Evolutionary conservation across 2,113 vertebrate genomes (phyloP).

Genomic region (Romanogobio albipinnatus): DNA sequence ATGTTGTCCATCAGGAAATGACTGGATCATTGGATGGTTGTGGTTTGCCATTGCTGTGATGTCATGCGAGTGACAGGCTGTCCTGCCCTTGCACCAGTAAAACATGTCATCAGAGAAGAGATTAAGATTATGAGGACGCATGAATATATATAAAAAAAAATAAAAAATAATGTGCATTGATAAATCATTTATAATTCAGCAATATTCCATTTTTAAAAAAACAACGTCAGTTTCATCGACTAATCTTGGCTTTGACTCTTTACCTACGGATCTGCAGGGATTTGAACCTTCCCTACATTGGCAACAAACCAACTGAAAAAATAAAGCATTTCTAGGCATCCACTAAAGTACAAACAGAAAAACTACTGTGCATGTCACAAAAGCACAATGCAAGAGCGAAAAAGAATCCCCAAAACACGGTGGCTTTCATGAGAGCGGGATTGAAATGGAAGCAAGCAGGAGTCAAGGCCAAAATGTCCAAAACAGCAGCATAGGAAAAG

Average conservation of each 20-base stretch:
- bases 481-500: constrained; percentile 41
- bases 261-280: background rate
- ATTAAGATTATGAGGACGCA: too few species aligned
- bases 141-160: too few species aligned
- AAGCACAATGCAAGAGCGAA: background rate
- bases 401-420: constrained; percentile 46
- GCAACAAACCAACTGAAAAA: background rate
- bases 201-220: too few species aligned
- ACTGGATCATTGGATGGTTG: too few species aligned
- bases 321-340: background rate
- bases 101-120: too few species aligned
- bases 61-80: too few species aligned
- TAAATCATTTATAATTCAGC: too few species aligned
- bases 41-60: too few species aligned
- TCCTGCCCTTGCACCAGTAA: too few species aligned
- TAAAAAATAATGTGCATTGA: too few species aligned
- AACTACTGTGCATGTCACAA: constrained; percentile 12
- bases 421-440: constrained; percentile 40
- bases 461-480: constrained; percentile 46
- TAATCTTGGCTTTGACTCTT: background rate
- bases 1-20: too few species aligned
- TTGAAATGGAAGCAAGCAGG: constrained; percentile 24
- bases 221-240: too few species aligned
- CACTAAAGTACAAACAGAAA: constrained; percentile 12
- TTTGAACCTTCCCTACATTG: background rate